These are phyloP conservation scores for Nylanderia fulva DNA, from an alignment of 1,140 invertebrate species.

Conservation along the genomic window DNA sequence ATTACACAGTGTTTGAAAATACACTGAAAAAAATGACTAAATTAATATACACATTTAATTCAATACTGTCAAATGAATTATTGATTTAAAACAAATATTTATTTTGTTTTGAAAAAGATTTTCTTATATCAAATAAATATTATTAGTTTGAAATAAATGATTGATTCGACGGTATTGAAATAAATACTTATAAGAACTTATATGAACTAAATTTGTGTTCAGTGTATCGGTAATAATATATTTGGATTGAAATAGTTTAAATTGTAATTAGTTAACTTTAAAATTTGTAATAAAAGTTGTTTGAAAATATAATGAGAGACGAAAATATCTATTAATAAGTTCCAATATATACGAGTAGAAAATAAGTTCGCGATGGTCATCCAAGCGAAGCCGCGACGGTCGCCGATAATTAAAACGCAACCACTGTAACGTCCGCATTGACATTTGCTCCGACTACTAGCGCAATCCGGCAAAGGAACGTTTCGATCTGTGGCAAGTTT, in stretches of 20 bases:
- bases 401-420: constrained; percentile 55
- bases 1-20: neutral
- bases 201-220: too few species aligned
- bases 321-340: neutral
- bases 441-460: constrained; percentile 25
- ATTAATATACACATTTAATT: too few species aligned
- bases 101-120: too few species aligned
- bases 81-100: too few species aligned
- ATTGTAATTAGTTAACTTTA: neutral
- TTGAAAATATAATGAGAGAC: neutral
- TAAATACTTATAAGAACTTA: too few species aligned
- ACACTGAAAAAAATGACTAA: too few species aligned
- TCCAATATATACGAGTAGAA: neutral
- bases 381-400: neutral
- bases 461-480: constrained; percentile 8
- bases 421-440: constrained; percentile 58
- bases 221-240: neutral
- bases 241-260: neutral
- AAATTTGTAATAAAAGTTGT: neutral
- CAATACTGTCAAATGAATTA: too few species aligned
- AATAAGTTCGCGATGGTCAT: constrained; percentile 2
- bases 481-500: constrained; percentile 28
- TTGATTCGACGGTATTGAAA: too few species aligned
- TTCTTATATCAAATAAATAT: too few species aligned
- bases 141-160: too few species aligned